Conservation (phyloP, 2,113 vertebrate species). For the Aplodontia rufa region DNA sequence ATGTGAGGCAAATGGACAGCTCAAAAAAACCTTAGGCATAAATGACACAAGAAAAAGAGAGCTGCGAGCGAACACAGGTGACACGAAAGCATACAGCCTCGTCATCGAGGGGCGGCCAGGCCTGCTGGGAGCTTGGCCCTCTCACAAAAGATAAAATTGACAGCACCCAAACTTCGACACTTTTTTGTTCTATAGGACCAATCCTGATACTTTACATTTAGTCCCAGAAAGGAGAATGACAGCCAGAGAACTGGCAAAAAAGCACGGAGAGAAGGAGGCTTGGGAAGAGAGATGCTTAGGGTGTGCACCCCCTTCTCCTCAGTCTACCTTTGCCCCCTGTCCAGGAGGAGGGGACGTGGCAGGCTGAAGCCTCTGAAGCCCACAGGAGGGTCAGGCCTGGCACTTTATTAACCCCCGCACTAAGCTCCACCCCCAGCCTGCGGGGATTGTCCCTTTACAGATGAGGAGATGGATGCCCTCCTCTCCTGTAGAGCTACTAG, state of each 20-base stretch:
- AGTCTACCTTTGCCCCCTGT: background rate
- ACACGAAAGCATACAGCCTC: background rate
- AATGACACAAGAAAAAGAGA: background rate
- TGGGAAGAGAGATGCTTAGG: background rate
- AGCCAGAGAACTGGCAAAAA: background rate
- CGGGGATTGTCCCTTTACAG: background rate
- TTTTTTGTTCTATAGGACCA: background rate
- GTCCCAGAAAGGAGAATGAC: background rate
- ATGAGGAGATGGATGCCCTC: too few species aligned
- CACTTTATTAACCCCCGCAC: background rate
- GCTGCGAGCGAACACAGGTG: background rate
- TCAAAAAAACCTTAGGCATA: background rate
- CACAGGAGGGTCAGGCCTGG: background rate
- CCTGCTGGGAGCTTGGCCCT: background rate
- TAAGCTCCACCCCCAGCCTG: background rate
- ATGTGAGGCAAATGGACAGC: background rate
- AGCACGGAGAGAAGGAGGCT: rapidly evolving
- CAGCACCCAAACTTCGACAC: background rate
- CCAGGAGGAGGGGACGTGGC: background rate
- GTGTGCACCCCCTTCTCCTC: background rate
- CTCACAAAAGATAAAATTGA: background rate
- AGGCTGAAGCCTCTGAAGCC: background rate
- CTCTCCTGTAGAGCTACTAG: too few species aligned
- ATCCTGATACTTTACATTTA: background rate
- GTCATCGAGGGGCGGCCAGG: background rate